Evolutionary conservation across 1,140 invertebrate genomes (phyloP), one percentile per base, ranked within the genome.

Genomic region (Brachionus manjavacas): DNA sequence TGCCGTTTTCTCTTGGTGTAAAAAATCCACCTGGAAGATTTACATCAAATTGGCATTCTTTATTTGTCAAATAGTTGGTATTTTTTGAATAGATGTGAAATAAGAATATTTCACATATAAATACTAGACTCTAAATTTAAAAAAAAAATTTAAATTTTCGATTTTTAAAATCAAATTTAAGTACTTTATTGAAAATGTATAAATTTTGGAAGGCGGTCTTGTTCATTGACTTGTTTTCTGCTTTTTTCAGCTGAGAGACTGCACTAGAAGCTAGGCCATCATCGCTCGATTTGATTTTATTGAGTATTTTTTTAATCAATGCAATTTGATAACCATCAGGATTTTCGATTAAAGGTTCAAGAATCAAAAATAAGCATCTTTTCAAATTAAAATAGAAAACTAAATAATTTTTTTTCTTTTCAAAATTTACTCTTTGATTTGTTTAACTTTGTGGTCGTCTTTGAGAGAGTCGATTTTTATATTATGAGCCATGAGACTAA

Each of bases 61-160:
- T 76, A 16, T 43, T 46, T 8, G 41, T 76, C 31, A 76, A 35
- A 76, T 76, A 76, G 28, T 46, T 68, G 4, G 64, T 64, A 14
- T 52, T 23, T 8, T 81, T 81, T 9, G 79, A 81, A 43, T 81
- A 55, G 11, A 81, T 64, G 28, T 81, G 52, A 64, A 81, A 81
- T 46, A 81, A 68, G 28, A 81, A 81, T 81, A 81, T 64, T 81
- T 81, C 79, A 23, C 79, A 81, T 35, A 81, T 81, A 46, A 81
- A 41, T 14, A 60, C 52, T 6, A 81, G 35, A 28, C 64, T 81
- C 79, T 76, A 7, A 16, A 9, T 20, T 41, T 6, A 2, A 49
- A 49, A 76, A 28, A 25, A 52, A 76, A n/a, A 74, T 1, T 74
- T n/a, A 7, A 43, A 41, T 43, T 74, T 41, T 6, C 4, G 2